Evolutionary conservation across 1,140 invertebrate genomes (phyloP).

Genomic region (Solen grandis): DNA sequence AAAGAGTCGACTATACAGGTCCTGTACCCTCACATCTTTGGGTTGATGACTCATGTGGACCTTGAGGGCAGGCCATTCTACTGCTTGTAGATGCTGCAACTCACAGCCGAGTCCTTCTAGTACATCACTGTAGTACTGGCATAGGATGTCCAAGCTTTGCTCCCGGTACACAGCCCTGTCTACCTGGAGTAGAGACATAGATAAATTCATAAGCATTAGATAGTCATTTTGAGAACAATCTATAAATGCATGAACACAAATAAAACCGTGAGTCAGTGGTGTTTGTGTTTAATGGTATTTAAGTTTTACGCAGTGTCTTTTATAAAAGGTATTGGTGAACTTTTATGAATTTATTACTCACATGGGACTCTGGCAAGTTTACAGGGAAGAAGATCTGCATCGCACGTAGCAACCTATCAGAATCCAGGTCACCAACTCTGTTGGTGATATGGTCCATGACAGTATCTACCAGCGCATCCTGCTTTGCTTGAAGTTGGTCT

Average conservation of each 20-base stretch:
- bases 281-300: neutral
- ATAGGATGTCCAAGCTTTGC: too few relatives aligned
- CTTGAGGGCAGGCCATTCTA: too few relatives aligned
- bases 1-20: constrained; percentile 29
- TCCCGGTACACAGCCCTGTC: too few relatives aligned
- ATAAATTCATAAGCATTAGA: too few relatives aligned
- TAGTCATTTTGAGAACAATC: too few relatives aligned
- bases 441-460: constrained; percentile 26
- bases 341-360: neutral
- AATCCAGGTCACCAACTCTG: constrained; percentile 37
- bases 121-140: constrained; percentile 11
- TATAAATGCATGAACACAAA: too few relatives aligned
- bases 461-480: constrained; percentile 9
- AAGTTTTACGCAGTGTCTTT: neutral
- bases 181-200: too few relatives aligned
- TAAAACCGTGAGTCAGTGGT: too few relatives aligned
- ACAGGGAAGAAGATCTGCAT: constrained; percentile 4
- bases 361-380: neutral
- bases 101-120: constrained; percentile 28
- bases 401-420: constrained; percentile 14
- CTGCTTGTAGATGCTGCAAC: neutral
- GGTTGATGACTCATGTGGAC: constrained; percentile 11
- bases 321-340: neutral
- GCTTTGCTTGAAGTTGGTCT: constrained; percentile 8
- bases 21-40: neutral